A percentile compares a stretch with the other conserved stretches of the same genome.
These are phyloP conservation scores for Lindbergichthys nudifrons DNA, from an alignment of 2,797 vertebrate genomes.

Conservation along the genomic window DNA sequence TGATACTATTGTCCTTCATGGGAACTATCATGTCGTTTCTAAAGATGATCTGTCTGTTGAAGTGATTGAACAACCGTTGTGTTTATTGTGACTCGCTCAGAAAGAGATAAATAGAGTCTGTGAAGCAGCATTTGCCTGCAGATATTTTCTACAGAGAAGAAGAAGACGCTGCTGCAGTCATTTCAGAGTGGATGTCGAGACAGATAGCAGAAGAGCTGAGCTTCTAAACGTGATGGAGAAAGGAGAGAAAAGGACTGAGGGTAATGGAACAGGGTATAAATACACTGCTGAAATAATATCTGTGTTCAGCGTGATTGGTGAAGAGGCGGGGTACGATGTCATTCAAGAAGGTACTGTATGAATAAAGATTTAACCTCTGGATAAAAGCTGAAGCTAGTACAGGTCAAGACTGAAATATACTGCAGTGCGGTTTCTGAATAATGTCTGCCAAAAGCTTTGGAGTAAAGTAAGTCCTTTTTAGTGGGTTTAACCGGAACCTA, in stretches of 20 bases:
- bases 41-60: slow-evolving; percentile 13
- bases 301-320: slow-evolving; percentile 13
- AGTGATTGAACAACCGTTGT: not conserved
- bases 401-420: not conserved
- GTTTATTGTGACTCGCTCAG: not conserved
- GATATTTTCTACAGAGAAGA: slow-evolving; percentile 16
- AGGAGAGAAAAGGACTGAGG: slow-evolving; percentile 13
- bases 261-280: slow-evolving; percentile 24
- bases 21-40: not conserved
- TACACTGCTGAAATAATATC: slow-evolving; percentile 11
- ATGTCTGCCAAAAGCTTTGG: not conserved
- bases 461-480: not conserved
- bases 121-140: slow-evolving; percentile 4
- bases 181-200: slow-evolving; percentile 12
- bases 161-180: not conserved
- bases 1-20: not conserved
- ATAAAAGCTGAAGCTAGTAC: not conserved
- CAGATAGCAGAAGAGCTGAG: slow-evolving; percentile 20
- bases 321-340: not conserved
- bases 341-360: not conserved
- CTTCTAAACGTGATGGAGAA: slow-evolving; percentile 5
- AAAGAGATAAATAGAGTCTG: slow-evolving; percentile 9
- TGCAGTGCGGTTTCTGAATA: not conserved
- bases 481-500: not conserved
- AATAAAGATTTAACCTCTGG: not conserved